Conservation (phyloP, 2,888 invertebrate species). For the Papilio demoleus region DNA sequence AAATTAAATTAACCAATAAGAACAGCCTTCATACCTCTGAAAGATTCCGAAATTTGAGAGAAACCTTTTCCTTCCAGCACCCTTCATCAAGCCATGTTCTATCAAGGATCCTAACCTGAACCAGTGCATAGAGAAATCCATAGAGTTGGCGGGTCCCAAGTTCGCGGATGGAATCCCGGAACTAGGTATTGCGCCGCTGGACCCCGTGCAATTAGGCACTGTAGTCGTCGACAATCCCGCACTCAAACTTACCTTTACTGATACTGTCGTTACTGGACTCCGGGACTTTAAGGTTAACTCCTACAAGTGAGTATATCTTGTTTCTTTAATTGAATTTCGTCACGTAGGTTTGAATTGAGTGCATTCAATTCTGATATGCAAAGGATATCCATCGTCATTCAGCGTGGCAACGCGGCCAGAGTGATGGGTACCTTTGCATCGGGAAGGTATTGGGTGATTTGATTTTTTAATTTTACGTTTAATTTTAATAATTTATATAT, state of each 20-base stretch:
- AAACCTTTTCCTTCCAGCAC: constrained; percentile 60
- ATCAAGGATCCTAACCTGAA: constrained; percentile 71
- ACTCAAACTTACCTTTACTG: constrained; percentile 71
- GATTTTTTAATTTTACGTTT: too few species aligned
- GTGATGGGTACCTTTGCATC: too few species aligned
- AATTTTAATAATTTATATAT: too few species aligned
- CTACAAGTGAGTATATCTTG: constrained; percentile 64
- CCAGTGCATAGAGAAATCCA: constrained; percentile 67
- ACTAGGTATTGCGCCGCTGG: constrained; percentile 74
- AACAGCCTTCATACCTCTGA: too few species aligned
- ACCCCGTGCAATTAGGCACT: constrained; percentile 75
- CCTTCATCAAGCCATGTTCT: constrained; percentile 76
- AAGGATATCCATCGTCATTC: too few species aligned
- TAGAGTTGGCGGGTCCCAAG: constrained; percentile 58
- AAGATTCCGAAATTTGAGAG: not conserved
- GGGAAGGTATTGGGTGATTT: too few species aligned
- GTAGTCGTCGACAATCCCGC: constrained; percentile 74
- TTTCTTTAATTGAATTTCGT: not conserved
- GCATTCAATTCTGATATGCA: too few species aligned
- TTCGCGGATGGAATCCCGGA: constrained; percentile 77
- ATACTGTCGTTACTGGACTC: constrained; percentile 76
- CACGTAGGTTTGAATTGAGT: too few species aligned
- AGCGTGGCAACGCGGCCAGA: too few species aligned
- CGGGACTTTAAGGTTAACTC: constrained; percentile 66
- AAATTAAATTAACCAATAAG: not conserved